Base-by-base conservation (phyloP, 2,888 invertebrate genomes). In the Temnothorax rugatulus region DNA sequence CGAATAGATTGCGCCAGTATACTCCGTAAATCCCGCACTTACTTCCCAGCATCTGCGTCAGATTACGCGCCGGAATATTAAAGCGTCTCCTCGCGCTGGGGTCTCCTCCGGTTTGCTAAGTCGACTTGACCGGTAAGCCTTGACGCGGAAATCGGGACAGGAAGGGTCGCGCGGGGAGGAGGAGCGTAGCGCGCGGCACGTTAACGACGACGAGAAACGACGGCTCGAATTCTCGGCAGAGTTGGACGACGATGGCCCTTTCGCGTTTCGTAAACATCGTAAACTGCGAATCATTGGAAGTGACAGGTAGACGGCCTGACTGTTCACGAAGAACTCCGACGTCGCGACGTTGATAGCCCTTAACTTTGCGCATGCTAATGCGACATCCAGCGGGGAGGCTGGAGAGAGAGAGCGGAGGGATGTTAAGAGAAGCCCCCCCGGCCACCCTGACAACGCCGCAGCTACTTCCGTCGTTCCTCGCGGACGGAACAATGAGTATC, bases 351-450 rank as follows among this genome's bases (percentile, higher is more conserved):
- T 81, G 79, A 81, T 81, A 81, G 79, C 59, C 73, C 79, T 81
- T 81, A 81, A 81, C 79, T 81, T 81, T 81, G 79, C 79, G 79
- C 79, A 81, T 81, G 79, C 79, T 81, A 81, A 81, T 81, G 73
- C 79, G 79, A 81, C 79, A 81, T 71, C 59, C 79, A 68, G 41
- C 69, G 79, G 29, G n/a, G 38, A 21, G 57, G 54, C 8, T 18
- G 15, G 44, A 38, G 61, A n/a, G 38, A 18, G 44, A 34, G 34
- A 25, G n/a, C 8, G 50, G 8, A 13, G 25, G 7, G 68, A 54
- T 21, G 54, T 38, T 25, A 34, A 57, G 73, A 59, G 44, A 68
- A 47, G 59, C 69, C 5, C 34, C 69, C 5, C 34, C 34, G 44
- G 34, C 59, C 59, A 69, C 57, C 73, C 73, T 71, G 73, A 81